Evolutionary conservation across 2,113 vertebrate genomes (phyloP).

Genomic region (Balaeniceps rex): DNA sequence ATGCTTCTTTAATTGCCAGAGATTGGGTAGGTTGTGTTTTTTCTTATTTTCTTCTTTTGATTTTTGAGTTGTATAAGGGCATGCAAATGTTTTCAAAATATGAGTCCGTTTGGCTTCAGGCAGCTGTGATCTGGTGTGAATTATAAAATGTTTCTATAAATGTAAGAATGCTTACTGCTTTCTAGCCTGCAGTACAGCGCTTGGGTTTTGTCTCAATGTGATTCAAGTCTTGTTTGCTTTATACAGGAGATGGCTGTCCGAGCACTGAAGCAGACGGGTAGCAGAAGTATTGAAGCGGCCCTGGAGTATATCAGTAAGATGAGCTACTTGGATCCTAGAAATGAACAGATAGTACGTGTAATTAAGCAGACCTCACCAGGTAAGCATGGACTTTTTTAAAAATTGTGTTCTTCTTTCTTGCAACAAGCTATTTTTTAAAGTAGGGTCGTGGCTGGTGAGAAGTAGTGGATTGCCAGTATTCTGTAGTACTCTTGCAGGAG

Average conservation of each 20-base stretch:
- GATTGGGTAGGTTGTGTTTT: background rate
- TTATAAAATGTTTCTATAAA: background rate
- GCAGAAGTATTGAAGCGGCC: conserved; percentile 94
- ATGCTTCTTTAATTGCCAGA: background rate
- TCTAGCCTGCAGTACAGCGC: background rate
- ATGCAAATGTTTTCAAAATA: background rate
- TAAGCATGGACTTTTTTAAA: conserved; percentile 29
- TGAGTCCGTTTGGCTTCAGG: background rate
- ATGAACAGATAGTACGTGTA: conserved; percentile 94
- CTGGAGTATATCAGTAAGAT: conserved; percentile 98
- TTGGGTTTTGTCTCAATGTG: background rate
- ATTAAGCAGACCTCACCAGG: conserved; percentile 98
- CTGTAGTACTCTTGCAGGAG: background rate
- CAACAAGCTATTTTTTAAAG: background rate
- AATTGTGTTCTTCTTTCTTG: background rate
- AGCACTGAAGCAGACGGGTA: conserved; percentile 95
- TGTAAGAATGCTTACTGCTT: background rate
- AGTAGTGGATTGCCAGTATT: background rate
- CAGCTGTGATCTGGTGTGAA: background rate
- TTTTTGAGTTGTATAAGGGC: background rate
- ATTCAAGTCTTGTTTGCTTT: background rate
- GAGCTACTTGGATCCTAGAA: conserved; percentile 95
- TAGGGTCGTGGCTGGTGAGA: fast-evolving
- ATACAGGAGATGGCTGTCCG: conserved; percentile 94
- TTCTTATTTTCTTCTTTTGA: background rate